These are phyloP conservation scores for Nomada fabriciana DNA, from an alignment of 2,888 invertebrate species.

Conservation along the genomic window DNA sequence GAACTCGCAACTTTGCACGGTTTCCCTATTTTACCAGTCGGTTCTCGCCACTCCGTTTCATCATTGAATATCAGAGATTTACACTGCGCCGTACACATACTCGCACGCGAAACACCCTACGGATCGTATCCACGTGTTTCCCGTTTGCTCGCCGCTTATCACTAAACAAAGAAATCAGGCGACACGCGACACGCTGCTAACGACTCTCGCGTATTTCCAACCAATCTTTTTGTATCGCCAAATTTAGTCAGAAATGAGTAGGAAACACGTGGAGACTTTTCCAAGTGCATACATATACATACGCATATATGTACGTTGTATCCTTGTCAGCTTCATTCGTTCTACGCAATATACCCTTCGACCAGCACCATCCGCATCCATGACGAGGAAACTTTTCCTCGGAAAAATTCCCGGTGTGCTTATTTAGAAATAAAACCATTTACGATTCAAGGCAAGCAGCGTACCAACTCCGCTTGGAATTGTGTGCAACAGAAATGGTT, in stretches of 20 bases:
- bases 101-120: constrained; percentile 1
- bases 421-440: constrained; percentile 42
- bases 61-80: constrained; percentile 23
- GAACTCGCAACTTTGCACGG: constrained; percentile 25
- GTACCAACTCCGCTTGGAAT: neutral
- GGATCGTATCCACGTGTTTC: neutral
- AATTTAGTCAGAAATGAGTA: neutral
- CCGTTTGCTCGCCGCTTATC: constrained; percentile 27
- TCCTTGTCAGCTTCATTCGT: too few species aligned
- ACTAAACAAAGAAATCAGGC: constrained; percentile 32
- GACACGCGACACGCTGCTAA: constrained; percentile 8
- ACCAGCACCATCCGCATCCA: too few species aligned
- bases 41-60: neutral
- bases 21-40: constrained; percentile 4
- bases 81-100: neutral
- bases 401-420: constrained; percentile 13
- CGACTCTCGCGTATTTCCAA: neutral
- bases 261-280: neutral
- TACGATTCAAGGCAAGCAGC: constrained; percentile 42
- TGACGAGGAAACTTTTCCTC: neutral
- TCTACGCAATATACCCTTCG: too few species aligned
- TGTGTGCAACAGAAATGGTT: constrained; percentile 25
- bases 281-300: neutral
- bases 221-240: neutral
- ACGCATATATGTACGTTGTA: too few species aligned